Conservation (phyloP, 1,140 invertebrate genomes). For the Drosophila serrata region DNA sequence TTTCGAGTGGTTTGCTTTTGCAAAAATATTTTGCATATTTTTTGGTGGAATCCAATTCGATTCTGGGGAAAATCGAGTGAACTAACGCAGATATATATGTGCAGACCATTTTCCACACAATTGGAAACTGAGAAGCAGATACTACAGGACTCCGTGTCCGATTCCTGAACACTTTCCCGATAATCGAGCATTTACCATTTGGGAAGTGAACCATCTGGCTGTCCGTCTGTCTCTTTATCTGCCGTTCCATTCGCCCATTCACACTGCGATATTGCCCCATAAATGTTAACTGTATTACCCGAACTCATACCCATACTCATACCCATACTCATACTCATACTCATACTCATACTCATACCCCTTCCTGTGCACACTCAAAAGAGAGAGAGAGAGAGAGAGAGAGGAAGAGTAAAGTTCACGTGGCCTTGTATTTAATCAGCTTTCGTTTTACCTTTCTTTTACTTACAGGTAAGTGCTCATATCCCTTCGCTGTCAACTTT, state of each 20-base stretch:
- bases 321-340: not conserved
- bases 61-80: constrained; percentile 1
- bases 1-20: not conserved
- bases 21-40: constrained; percentile 5
- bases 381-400: not conserved
- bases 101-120: constrained; percentile 24
- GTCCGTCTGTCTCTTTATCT: constrained; percentile 33
- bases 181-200: constrained; percentile 71
- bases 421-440: constrained; percentile 73
- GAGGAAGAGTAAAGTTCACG: constrained; percentile 9
- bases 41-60: constrained; percentile 6
- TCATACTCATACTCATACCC: not conserved
- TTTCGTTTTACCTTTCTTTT: constrained; percentile 69
- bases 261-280: constrained; percentile 57
- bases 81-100: constrained; percentile 2
- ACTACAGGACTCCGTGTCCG: constrained; percentile 15
- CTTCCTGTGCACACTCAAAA: constrained; percentile 1
- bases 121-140: constrained; percentile 14
- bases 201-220: constrained; percentile 61
- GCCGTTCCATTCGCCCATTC: constrained; percentile 55
- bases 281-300: constrained; percentile 74
- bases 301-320: constrained; percentile 18
- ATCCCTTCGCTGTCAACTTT: constrained; percentile 75
- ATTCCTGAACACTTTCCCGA: constrained; percentile 42
- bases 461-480: constrained; percentile 78